Percentiles rank a stretch among this genome's conserved stretches.
Conservation (phyloP, 2,797 vertebrate genomes). For the Pantherophis vulpinus region DNA sequence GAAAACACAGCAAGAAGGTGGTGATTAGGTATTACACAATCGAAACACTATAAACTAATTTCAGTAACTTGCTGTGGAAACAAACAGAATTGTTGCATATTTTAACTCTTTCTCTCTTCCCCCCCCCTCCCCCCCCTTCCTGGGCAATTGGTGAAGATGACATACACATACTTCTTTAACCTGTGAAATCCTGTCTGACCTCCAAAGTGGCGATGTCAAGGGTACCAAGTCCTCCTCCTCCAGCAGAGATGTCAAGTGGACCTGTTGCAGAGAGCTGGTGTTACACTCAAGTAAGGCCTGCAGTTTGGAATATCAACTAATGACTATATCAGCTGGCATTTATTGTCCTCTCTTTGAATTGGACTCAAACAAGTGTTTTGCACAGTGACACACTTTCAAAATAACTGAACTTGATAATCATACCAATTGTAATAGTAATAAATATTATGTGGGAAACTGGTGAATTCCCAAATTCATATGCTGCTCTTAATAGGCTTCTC, state of each 20-base stretch:
- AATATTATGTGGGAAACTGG: background rate
- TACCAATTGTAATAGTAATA: too few species aligned
- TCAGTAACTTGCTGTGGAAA: background rate
- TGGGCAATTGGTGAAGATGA: slow-evolving; percentile 57
- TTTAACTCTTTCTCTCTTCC: background rate
- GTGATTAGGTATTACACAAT: too few species aligned
- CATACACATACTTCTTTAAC: slow-evolving; percentile 60
- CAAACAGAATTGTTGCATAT: background rate
- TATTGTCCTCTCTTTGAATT: background rate
- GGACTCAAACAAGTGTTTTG: background rate
- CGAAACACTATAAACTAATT: too few species aligned
- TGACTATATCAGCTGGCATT: background rate
- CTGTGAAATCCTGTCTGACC: slow-evolving; percentile 61
- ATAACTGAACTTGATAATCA: too few species aligned
- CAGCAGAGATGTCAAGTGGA: slow-evolving; percentile 87
- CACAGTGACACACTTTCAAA: background rate
- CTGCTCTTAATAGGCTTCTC: background rate
- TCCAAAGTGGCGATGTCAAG: slow-evolving; percentile 91
- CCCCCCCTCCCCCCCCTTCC: background rate
- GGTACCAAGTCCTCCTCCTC: slow-evolving; percentile 85
- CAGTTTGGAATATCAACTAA: background rate
- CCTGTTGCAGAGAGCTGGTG: slow-evolving; percentile 93
- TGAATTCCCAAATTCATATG: background rate
- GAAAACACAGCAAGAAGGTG: too few species aligned
- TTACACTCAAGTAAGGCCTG: slow-evolving; percentile 82